Evolutionary conservation across 1,140 invertebrate genomes (phyloP), one percentile per base, ranked within the genome.

Genomic region (Drosophila auraria): DNA sequence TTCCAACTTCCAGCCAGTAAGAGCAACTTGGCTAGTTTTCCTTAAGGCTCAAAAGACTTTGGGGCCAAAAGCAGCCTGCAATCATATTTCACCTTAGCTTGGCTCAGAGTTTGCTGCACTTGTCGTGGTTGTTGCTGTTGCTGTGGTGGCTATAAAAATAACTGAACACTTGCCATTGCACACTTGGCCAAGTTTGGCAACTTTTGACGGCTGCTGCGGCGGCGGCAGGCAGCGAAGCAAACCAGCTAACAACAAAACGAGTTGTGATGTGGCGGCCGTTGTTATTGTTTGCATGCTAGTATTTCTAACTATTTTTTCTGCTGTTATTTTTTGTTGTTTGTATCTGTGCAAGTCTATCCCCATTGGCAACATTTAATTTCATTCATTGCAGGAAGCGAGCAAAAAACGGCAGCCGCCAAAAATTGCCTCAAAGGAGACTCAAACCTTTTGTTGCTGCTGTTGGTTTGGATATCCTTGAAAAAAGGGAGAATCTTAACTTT

Each of bases 121-220:
- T 87, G 83, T 83, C 68, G 82, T 84, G 49, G 65, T 47, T 50
- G 62, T 65, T 53, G 73, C 36, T 56, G 65, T 17, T 30, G 78
- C 50, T 75, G 61, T 69, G 68, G 66, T 72, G 70, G 61, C 79
- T 86, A 83, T 87, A 86, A 82, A 86, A 84, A 84, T 82, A 86
- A 82, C 82, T 82, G 68, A 86, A 87, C 82, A 86, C 82, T 86
- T 86, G 82, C 82, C 84, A 80, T 83, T 89, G 84, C 84, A 89
- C 84, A 84, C 84, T 87, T 87, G 84, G 84, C 84, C 84, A 87
- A 90, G 65, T 89, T 89, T 90, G 84, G 86, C 84, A 87, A 87
- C 84, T 87, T 84, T 87, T 79, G 86, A 84, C 81, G 83, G 69
- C 80, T 81, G 65, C 78, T 61, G 60, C 62, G 33, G 33, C 30